A percentile compares a stretch with the other conserved stretches of the same genome.
phyloP scores from a whole-genome alignment of 2,113 vertebrate species.

The Aegithalos caudatus region DNA sequence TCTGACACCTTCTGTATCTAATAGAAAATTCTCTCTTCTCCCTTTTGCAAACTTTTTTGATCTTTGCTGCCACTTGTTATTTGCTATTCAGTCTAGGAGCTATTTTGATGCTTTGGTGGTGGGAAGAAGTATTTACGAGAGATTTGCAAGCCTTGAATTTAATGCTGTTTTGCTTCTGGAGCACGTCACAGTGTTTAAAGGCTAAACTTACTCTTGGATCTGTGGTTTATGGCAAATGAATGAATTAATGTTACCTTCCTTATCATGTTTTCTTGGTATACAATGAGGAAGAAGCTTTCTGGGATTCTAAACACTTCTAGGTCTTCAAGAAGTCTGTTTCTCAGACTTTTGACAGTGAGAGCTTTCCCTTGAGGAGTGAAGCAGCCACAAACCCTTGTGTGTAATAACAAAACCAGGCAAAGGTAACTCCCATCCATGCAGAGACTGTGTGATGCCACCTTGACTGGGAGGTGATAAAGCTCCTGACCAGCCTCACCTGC shows the following conservation, averaged over 20 bases:
- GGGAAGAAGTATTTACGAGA: background rate
- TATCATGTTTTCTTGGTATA: background rate
- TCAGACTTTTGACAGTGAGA: background rate
- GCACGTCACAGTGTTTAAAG: background rate
- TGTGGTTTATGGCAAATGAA: background rate
- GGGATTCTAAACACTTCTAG: background rate
- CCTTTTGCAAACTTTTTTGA: background rate
- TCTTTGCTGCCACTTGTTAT: background rate
- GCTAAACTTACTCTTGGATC: background rate
- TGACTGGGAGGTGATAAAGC: background rate
- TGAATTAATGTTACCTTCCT: background rate
- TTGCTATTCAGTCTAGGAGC: background rate
- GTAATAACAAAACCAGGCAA: background rate
- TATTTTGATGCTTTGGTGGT: background rate
- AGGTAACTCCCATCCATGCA: background rate
- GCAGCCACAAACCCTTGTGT: background rate
- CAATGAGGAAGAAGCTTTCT: background rate
- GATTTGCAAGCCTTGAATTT: background rate
- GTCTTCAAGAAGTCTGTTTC: background rate
- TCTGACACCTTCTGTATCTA: background rate
- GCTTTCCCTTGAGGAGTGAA: background rate
- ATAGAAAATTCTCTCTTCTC: background rate
- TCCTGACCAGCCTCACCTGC: background rate
- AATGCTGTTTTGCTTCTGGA: background rate
- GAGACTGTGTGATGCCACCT: background rate